A percentile compares a stretch with the other conserved stretches of the same genome.
Conservation (phyloP, 64 coral and sea anemone genomes). For the Dendrophyllia cribrosa region DNA sequence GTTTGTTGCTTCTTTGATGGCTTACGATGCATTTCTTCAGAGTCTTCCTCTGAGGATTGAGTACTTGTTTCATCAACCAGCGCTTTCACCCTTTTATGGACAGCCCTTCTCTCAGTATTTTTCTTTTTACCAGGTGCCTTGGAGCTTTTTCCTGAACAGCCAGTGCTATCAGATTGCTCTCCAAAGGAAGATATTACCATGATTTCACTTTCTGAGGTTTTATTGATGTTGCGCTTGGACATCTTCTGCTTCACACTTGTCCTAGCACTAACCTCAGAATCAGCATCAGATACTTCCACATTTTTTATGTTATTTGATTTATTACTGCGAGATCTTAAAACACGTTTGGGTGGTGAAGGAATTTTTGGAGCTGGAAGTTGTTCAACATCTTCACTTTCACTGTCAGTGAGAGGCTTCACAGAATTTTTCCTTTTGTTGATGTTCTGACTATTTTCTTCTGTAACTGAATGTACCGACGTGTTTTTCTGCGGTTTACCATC, state of each 20-base stretch:
- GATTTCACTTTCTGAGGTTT: background rate
- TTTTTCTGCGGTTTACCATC: background rate
- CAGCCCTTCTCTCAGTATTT: background rate
- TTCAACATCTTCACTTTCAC: background rate
- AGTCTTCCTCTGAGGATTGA: conserved; percentile 12
- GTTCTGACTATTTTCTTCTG: background rate
- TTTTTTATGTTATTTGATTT: background rate
- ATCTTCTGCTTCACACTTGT: background rate
- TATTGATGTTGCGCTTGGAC: background rate
- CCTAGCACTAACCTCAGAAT: background rate
- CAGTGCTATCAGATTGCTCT: background rate
- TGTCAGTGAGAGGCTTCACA: background rate
- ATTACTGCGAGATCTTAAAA: conserved; percentile 11
- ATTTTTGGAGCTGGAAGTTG: background rate
- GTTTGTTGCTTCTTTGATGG: background rate
- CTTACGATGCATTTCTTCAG: background rate
- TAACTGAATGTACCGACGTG: background rate
- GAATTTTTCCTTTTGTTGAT: background rate
- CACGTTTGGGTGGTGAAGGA: conserved; percentile 16
- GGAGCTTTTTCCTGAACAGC: background rate
- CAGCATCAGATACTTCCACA: background rate
- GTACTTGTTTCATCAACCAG: background rate
- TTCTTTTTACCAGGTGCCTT: background rate
- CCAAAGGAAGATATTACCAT: background rate
- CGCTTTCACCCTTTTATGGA: background rate